Percentiles rank a stretch among this genome's conserved stretches.
These are phyloP conservation scores for Homarus americanus DNA, from an alignment of 1,140 invertebrate species.

Conservation along the genomic window DNA sequence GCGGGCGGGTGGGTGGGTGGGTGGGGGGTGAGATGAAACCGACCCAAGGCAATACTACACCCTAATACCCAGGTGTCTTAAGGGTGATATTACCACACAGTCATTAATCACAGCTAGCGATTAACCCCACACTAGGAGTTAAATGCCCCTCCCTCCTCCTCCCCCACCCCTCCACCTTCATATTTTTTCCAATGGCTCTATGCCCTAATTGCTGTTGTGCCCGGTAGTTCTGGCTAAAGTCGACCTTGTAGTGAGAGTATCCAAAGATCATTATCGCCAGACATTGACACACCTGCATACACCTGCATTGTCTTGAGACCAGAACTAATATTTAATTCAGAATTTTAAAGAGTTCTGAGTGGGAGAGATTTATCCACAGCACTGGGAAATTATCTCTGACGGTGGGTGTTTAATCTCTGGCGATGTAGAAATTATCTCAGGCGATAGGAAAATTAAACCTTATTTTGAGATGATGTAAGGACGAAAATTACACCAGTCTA, in stretches of 20 bases:
- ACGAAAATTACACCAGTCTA: no score
- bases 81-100: conserved; percentile 34
- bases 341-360: conserved; percentile 23
- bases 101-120: conserved; percentile 8
- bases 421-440: no score
- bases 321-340: conserved; percentile 33
- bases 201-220: conserved; percentile 15
- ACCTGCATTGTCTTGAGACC: not conserved
- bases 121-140: conserved; percentile 41
- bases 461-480: conserved; percentile 25
- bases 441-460: conserved; percentile 39
- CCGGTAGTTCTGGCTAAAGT: not conserved
- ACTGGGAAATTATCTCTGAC: no score
- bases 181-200: conserved; percentile 54
- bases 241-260: not conserved
- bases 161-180: conserved; percentile 45
- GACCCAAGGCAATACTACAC: no score
- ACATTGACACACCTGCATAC: conserved; percentile 16
- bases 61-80: not conserved
- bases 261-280: not conserved
- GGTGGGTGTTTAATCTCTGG: no score
- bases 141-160: conserved; percentile 46
- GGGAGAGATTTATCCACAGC: no score
- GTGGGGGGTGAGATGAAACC: no score
- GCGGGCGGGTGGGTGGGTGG: no score